Evolutionary conservation across 2,888 invertebrate species (phyloP).

Genomic region (Odontomyia ornata): DNA sequence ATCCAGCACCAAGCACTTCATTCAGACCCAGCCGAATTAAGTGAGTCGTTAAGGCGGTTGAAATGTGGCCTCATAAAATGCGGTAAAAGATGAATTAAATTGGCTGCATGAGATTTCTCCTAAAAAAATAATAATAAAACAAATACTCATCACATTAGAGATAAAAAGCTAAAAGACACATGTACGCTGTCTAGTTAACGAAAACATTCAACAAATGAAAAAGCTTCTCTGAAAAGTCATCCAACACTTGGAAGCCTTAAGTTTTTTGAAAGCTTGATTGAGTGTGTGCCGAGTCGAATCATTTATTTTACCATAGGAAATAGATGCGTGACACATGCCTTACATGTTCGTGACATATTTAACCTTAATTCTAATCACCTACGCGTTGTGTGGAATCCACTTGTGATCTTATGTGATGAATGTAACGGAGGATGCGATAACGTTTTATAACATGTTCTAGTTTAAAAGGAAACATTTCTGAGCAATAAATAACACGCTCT

Average conservation of each 20-base stretch:
- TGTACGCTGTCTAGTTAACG: slow-evolving; percentile 11
- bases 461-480: too few species aligned
- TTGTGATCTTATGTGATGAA: neutral
- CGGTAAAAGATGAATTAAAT: slow-evolving; percentile 31
- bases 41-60: slow-evolving; percentile 6
- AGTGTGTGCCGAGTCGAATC: neutral
- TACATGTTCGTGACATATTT: neutral
- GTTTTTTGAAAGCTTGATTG: neutral
- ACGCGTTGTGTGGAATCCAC: neutral
- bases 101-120: slow-evolving; percentile 26
- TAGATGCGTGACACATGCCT: slow-evolving; percentile 19
- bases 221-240: neutral
- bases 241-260: neutral
- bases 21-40: slow-evolving; percentile 1
- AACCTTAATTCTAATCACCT: neutral
- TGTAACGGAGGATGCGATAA: too few species aligned
- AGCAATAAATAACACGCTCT: too few species aligned
- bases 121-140: too few species aligned
- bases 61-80: slow-evolving; percentile 35
- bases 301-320: neutral
- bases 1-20: slow-evolving; percentile 3
- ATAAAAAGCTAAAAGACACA: neutral
- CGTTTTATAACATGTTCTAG: too few species aligned
- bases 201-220: slow-evolving; percentile 15
- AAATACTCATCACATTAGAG: neutral